These are phyloP conservation scores for Litoditis marina DNA, from an alignment of 2,888 invertebrate species.

Conservation along the genomic window DNA sequence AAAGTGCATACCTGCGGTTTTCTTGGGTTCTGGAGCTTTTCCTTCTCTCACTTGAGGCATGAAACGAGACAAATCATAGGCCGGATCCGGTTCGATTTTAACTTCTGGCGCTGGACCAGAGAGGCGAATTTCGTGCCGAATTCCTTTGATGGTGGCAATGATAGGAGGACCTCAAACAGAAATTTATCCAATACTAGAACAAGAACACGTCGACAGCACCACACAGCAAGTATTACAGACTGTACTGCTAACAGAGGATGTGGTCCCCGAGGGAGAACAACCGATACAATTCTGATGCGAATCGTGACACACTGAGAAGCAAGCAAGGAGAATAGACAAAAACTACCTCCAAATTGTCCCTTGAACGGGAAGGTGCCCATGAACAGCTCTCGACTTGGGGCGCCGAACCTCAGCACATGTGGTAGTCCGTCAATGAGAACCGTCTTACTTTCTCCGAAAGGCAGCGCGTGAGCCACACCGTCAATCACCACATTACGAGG, in stretches of 20 bases:
- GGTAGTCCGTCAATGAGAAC: constrained; percentile 63
- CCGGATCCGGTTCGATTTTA: constrained; percentile 76
- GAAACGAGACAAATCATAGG: constrained; percentile 72
- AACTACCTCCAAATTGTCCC: constrained; percentile 74
- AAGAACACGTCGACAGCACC: too few relatives aligned
- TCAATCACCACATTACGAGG: constrained; percentile 60
- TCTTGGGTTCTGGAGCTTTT: not conserved
- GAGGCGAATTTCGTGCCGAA: constrained; percentile 76
- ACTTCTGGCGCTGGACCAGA: constrained; percentile 91
- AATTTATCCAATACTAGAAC: too few relatives aligned
- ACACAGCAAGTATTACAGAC: too few relatives aligned
- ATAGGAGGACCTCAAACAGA: constrained; percentile 73
- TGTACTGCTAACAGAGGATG: too few relatives aligned
- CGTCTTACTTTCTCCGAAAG: constrained; percentile 51
- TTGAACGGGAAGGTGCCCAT: constrained; percentile 86
- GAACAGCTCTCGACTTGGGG: constrained; percentile 84
- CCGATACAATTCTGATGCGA: too few relatives aligned
- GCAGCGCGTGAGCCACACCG: constrained; percentile 44
- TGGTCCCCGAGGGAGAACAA: too few relatives aligned
- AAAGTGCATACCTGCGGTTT: not conserved
- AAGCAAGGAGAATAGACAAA: not conserved
- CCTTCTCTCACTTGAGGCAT: constrained; percentile 27
- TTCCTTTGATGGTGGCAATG: constrained; percentile 76
- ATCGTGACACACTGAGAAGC: too few relatives aligned
- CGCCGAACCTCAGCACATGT: constrained; percentile 78